These are phyloP conservation scores for Liparis tanakae DNA, from an alignment of 2,797 vertebrate species.

Conservation along the genomic window DNA sequence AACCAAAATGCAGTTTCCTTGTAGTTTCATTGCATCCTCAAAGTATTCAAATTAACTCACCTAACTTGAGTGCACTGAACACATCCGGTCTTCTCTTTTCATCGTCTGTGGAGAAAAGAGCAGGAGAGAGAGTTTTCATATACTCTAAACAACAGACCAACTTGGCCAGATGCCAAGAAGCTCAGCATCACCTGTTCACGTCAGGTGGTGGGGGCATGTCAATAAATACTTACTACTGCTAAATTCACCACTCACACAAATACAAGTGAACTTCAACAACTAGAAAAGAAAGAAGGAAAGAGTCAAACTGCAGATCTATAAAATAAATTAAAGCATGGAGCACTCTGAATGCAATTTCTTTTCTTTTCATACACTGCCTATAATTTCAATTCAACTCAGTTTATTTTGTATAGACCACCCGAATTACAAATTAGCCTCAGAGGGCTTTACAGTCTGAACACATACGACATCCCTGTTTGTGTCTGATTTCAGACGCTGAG, in stretches of 20 bases:
- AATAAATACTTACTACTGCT: conserved; percentile 23
- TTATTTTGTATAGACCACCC: too few relatives aligned
- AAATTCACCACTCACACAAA: neutral
- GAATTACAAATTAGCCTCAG: too few relatives aligned
- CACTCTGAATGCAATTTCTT: too few relatives aligned
- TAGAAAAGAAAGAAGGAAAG: neutral
- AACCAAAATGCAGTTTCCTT: neutral
- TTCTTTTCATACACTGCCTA: too few relatives aligned
- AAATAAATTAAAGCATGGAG: neutral
- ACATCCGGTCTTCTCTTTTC: conserved; percentile 94
- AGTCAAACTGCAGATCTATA: neutral
- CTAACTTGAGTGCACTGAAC: conserved; percentile 94
- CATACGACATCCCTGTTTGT: too few relatives aligned
- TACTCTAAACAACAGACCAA: conserved; percentile 9
- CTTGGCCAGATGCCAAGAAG: conserved; percentile 28
- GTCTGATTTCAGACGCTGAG: neutral
- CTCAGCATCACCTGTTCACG: conserved; percentile 23
- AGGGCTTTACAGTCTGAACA: too few relatives aligned
- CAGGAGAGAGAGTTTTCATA: conserved; percentile 12
- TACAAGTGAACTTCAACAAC: neutral
- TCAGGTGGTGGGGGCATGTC: conserved; percentile 1
- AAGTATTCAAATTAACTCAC: conserved; percentile 72
- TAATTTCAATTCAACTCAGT: too few relatives aligned
- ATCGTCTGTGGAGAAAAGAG: conserved; percentile 74
- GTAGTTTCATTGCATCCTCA: neutral